phyloP scores from a whole-genome alignment of 2,888 invertebrate species.

The Ephialtes manifestator region DNA sequence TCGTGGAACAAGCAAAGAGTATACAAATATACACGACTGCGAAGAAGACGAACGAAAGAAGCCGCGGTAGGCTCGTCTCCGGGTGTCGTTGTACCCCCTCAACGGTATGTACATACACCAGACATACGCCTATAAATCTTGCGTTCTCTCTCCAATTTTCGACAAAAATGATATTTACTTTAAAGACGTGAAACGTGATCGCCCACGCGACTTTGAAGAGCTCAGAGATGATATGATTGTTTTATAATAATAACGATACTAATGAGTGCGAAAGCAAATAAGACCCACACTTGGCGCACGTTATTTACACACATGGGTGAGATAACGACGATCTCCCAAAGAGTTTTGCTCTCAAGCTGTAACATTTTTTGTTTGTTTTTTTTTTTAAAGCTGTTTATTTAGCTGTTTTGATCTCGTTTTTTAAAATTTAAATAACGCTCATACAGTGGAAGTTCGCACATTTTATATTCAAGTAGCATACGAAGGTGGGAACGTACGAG shows the following conservation, averaged over 20 bases:
- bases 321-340: not conserved
- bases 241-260: not conserved
- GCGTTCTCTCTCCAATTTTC: not conserved
- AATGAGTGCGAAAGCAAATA: not conserved
- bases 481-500: no score
- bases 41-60: not conserved
- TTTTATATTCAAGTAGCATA: no score
- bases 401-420: no score
- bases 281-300: not conserved
- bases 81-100: not conserved
- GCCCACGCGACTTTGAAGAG: slow-evolving; percentile 2
- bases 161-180: not conserved
- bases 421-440: no score
- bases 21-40: not conserved
- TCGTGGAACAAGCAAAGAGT: slow-evolving; percentile 50
- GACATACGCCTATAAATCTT: not conserved
- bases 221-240: not conserved
- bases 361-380: not conserved
- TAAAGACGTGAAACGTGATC: not conserved
- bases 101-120: not conserved
- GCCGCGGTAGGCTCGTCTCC: not conserved
- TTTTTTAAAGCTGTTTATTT: not conserved
- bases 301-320: slow-evolving; percentile 4
- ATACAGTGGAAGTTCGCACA: no score
- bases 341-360: not conserved